Conservation (phyloP, 1,140 invertebrate genomes). For the Wasmannia auropunctata region DNA sequence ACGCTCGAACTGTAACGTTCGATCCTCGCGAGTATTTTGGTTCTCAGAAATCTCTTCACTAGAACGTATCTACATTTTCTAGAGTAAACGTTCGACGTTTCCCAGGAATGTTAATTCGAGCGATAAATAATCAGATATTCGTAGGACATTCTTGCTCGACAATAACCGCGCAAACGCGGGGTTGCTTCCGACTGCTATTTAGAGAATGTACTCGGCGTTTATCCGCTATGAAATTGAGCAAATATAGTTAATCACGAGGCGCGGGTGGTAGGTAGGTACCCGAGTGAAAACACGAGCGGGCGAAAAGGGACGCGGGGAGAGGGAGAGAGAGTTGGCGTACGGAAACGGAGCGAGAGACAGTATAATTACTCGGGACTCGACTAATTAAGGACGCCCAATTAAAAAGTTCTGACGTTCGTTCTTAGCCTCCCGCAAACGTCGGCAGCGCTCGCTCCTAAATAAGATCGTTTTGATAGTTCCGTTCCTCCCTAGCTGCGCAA, state of each 20-base stretch:
- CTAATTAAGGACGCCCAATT: constrained; percentile 85
- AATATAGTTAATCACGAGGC: constrained; percentile 43
- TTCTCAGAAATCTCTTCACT: background rate
- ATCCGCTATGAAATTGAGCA: constrained; percentile 59
- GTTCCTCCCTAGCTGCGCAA: constrained; percentile 44
- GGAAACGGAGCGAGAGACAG: constrained; percentile 78
- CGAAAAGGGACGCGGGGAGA: background rate
- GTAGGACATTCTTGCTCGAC: background rate
- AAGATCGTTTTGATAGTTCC: constrained; percentile 68
- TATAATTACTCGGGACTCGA: constrained; percentile 83
- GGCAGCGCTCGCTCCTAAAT: constrained; percentile 54
- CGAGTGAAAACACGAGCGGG: constrained; percentile 55
- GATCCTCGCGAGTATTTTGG: background rate
- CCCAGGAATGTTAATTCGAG: background rate
- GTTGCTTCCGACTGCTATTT: constrained; percentile 10
- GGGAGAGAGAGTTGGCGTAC: constrained; percentile 18
- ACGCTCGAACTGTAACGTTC: background rate
- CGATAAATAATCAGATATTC: background rate
- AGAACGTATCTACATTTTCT: background rate
- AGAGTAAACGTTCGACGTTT: background rate
- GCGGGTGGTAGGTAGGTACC: constrained; percentile 55
- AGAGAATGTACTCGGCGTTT: constrained; percentile 49
- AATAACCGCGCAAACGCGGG: constrained; percentile 13
- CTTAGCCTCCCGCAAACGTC: constrained; percentile 71
- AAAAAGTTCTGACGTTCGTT: constrained; percentile 83